These are phyloP conservation scores for Drosophila leontia DNA, from an alignment of 1,140 invertebrate genomes.

Conservation along the genomic window DNA sequence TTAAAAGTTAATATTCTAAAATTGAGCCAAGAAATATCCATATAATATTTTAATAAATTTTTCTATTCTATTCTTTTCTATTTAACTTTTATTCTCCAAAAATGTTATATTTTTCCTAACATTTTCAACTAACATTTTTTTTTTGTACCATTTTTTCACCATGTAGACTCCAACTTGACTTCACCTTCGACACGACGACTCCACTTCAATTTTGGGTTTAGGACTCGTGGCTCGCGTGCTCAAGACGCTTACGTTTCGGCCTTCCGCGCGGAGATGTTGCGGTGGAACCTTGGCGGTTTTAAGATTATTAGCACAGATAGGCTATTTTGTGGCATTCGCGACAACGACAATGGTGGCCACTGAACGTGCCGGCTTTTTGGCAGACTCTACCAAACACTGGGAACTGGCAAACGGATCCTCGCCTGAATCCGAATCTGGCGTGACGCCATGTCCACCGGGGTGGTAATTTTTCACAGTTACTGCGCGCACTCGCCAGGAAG, in stretches of 20 bases:
- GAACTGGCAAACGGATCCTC: slow-evolving; percentile 3
- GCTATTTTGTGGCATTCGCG: slow-evolving; percentile 71
- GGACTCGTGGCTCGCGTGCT: slow-evolving; percentile 62
- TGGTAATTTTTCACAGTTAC: slow-evolving; percentile 74
- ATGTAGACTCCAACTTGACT: slow-evolving; percentile 27
- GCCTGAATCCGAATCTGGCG: slow-evolving; percentile 26
- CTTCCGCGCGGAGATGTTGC: slow-evolving; percentile 63
- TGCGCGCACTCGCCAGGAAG: slow-evolving; percentile 41
- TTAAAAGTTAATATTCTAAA: no score
- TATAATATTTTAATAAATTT: no score
- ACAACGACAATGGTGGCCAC: slow-evolving; percentile 55
- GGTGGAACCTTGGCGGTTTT: slow-evolving; percentile 73
- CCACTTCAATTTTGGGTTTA: slow-evolving; percentile 25
- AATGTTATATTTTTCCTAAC: not conserved
- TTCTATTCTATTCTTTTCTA: no score
- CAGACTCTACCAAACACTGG: slow-evolving; percentile 13
- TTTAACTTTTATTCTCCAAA: no score
- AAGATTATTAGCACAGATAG: slow-evolving; percentile 82
- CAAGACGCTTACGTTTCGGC: slow-evolving; percentile 71
- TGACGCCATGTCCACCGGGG: slow-evolving; percentile 50
- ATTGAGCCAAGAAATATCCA: no score
- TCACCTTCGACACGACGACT: slow-evolving; percentile 21
- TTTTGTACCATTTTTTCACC: not conserved
- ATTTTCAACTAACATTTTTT: not conserved
- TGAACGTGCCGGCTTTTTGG: slow-evolving; percentile 44